Conservation (phyloP, 2,797 vertebrate species). For the Tapera naevia region DNA sequence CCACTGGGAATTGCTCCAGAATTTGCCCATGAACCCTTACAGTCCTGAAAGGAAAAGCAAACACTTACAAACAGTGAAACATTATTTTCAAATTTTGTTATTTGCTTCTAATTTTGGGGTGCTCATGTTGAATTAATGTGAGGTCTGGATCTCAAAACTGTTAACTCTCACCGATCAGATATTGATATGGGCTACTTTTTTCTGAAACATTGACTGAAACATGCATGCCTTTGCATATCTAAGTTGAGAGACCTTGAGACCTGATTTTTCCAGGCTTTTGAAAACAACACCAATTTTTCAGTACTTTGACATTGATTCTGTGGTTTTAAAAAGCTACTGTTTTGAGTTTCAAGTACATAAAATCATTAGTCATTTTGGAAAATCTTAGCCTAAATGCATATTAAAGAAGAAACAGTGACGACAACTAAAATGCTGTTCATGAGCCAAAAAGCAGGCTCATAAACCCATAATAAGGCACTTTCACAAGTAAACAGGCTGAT, state of each 20-base stretch:
- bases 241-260: background rate
- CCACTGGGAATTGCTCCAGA: background rate
- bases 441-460: background rate
- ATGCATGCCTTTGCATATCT: background rate
- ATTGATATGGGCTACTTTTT: background rate
- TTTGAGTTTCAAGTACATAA: background rate
- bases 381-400: background rate
- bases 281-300: background rate
- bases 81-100: background rate
- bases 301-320: slow-evolving; percentile 36
- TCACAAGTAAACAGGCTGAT: background rate
- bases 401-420: background rate
- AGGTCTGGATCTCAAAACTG: background rate
- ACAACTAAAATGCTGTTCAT: background rate
- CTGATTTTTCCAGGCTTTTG: background rate
- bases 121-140: background rate
- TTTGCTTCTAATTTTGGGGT: background rate
- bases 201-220: background rate
- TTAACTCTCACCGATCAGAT: background rate
- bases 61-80: background rate
- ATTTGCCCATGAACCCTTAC: background rate
- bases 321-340: slow-evolving; percentile 31
- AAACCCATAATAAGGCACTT: slow-evolving; percentile 4
- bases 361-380: slow-evolving; percentile 14
- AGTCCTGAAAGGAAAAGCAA: background rate